These are phyloP conservation scores for Uropsilus gracilis DNA, from an alignment of 2,113 vertebrate genomes.

Conservation along the genomic window DNA sequence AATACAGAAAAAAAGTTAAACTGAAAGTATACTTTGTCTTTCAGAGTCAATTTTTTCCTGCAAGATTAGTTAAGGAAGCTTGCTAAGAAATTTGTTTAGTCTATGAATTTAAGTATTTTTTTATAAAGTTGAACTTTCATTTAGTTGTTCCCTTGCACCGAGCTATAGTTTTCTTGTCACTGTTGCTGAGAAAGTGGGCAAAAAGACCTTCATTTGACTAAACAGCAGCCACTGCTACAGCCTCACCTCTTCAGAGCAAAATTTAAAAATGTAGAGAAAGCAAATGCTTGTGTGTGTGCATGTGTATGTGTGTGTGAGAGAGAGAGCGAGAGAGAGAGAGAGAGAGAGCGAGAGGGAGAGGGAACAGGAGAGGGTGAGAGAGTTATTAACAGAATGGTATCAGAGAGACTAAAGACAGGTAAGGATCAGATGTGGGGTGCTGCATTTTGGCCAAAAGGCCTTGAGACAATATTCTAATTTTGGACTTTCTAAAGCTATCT, in stretches of 20 bases:
- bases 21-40: background rate
- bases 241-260: background rate
- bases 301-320: too few relatives aligned
- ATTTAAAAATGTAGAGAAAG: background rate
- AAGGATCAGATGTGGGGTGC: background rate
- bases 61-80: background rate
- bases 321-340: too few relatives aligned
- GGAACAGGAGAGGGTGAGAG: too few relatives aligned
- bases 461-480: background rate
- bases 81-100: background rate
- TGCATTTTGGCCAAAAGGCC: background rate
- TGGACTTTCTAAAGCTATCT: background rate
- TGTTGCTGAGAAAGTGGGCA: background rate
- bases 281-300: background rate
- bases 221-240: background rate
- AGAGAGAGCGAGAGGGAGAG: too few relatives aligned
- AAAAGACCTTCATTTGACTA: background rate
- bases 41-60: slow-evolving; percentile 17
- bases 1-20: background rate
- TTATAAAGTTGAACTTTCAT: background rate
- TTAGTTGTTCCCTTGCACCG: background rate
- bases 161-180: background rate
- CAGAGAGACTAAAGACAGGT: background rate
- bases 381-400: background rate
- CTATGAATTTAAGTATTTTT: slow-evolving; percentile 1